These are phyloP conservation scores for Mycetomoellerius zeteki DNA, from an alignment of 1,140 invertebrate species.

Conservation along the genomic window DNA sequence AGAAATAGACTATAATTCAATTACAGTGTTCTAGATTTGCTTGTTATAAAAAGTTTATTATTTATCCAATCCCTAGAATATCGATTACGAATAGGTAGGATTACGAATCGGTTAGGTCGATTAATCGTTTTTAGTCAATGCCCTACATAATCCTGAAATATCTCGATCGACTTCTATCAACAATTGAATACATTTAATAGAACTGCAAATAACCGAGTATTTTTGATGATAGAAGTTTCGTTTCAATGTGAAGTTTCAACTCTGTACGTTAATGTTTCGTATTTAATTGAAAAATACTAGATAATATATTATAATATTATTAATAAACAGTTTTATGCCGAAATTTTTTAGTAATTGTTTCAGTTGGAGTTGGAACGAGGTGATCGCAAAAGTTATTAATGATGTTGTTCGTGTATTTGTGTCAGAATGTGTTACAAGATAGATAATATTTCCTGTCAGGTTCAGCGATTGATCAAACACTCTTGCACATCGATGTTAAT, in stretches of 20 bases:
- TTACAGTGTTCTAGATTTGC: not conserved
- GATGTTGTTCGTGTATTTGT: not conserved
- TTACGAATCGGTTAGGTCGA: not conserved
- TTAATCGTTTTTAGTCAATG: conserved; percentile 2
- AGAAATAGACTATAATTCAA: not conserved
- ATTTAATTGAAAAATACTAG: not conserved
- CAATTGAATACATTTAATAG: not conserved
- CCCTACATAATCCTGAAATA: conserved; percentile 1
- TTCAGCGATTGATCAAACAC: conserved; percentile 14
- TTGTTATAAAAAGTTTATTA: not conserved
- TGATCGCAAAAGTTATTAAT: conserved; percentile 5
- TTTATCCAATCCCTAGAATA: not conserved
- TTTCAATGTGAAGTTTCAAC: not conserved
- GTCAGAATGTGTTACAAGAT: not conserved
- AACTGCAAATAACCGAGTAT: conserved; percentile 10
- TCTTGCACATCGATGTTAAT: conserved; percentile 18
- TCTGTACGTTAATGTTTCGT: not conserved
- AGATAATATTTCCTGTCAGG: conserved; percentile 8
- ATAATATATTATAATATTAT: not conserved
- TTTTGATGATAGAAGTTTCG: not conserved
- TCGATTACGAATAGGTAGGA: not conserved
- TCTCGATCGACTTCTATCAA: not conserved
- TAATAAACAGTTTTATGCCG: not conserved
- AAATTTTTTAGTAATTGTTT: not conserved
- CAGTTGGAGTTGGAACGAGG: not conserved